Percentiles rank a stretch among this genome's conserved stretches.
Evolutionary conservation across 2,888 invertebrate species (phyloP).

Genomic region (Smittia aterrima): DNA sequence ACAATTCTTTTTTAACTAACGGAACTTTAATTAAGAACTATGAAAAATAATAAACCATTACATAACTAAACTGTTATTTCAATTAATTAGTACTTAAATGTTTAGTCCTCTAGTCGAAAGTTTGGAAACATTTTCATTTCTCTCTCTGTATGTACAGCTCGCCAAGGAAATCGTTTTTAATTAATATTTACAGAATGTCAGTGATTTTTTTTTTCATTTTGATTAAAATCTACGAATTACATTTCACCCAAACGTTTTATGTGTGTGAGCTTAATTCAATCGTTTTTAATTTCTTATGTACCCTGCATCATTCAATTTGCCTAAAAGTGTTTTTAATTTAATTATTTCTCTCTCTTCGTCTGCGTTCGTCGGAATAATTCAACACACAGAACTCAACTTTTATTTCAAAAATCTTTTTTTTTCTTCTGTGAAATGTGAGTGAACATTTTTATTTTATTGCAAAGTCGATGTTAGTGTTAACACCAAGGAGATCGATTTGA

Average conservation of each 20-base stretch:
- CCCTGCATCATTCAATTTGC: slow-evolving; percentile 37
- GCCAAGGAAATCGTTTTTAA: background rate
- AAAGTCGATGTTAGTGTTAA: background rate
- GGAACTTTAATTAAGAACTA: slow-evolving; percentile 31
- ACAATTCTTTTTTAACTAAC: slow-evolving; percentile 39
- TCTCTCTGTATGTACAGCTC: slow-evolving; percentile 15
- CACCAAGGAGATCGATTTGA: background rate
- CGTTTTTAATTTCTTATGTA: background rate
- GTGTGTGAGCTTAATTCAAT: background rate
- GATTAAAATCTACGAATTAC: slow-evolving; percentile 15
- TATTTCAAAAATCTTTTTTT: background rate
- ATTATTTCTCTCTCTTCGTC: background rate
- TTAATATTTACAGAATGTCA: slow-evolving; percentile 14
- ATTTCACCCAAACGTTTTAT: background rate
- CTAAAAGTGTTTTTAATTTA: slow-evolving; percentile 20
- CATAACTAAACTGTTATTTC: slow-evolving; percentile 36
- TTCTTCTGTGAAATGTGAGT: background rate
- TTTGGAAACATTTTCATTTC: slow-evolving; percentile 14
- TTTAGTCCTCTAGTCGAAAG: slow-evolving; percentile 23
- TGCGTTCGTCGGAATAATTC: too few species aligned
- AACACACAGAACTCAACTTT: background rate
- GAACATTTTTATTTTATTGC: background rate
- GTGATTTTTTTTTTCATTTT: background rate
- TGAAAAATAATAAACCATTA: slow-evolving; percentile 39
- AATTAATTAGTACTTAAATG: slow-evolving; percentile 20